Evolutionary conservation across 53 echinoderm and acorn worm species (phyloP), one percentile per base, ranked within the genome.

Genomic region (Hippasteria phrygiana): DNA sequence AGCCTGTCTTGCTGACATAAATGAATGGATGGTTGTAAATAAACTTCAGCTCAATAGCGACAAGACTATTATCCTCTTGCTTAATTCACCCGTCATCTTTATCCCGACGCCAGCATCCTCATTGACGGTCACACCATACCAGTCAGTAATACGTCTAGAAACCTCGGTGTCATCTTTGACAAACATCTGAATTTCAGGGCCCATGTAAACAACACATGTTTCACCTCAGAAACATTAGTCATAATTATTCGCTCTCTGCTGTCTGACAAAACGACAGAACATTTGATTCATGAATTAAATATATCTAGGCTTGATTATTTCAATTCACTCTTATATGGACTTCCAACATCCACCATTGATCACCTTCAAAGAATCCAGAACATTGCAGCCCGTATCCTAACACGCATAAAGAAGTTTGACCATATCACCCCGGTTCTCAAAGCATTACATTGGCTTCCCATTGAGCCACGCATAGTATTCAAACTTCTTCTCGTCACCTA

Each of bases 381-480:
- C 78, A 78, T 24, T 56, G 59, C 59, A 39, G 78, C 59, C 37
- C 3, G 38, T 17, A 55, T 78, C 59, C 36, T 78, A 10, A 55
- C 78, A 35, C 55, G 24, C 36, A 55, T 56, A 38, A 78, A 28
- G 37, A 78, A 56, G 12, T 39, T 78, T 38, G 78, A 78, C 12
- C 56, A 55, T 36, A 56, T 59, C 59, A 78, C 22, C 8, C 59
- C 12, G 34, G 24, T 55, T 5, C 78, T 78, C 9, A 38, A 56
- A 55, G 33, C 55, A n/a, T 34, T 78, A 36, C 78, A 78, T 35
- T 24, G 59, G 78, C 78, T 78, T 78, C 78, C 39, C 10, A 16
- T 78, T 20, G 59, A 78, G 38, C 78, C 54, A 55, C 37, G 54
- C 13, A 51, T 37, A 14, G 11, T 35, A 53, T 77, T 77, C 55